phyloP scores from a whole-genome alignment of 1,140 invertebrate genomes.

The Eufriesea mexicana region DNA sequence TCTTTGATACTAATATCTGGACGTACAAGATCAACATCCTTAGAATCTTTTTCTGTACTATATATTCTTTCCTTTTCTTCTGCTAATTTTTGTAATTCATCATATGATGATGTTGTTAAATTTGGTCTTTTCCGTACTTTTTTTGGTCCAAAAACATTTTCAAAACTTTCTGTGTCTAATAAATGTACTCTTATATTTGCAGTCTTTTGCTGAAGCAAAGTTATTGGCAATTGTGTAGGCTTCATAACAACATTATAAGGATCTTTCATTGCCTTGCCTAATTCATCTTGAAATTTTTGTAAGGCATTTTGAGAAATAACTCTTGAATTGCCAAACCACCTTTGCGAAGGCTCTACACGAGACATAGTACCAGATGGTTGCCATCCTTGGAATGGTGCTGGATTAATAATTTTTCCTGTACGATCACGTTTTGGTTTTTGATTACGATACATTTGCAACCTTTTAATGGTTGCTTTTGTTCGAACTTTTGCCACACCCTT shows the following conservation, averaged over 20 bases:
- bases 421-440: constrained; percentile 96
- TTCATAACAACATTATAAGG: constrained; percentile 99
- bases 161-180: constrained; percentile 97
- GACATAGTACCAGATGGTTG: constrained; percentile 95
- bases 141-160: constrained; percentile 97
- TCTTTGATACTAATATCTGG: constrained; percentile 92
- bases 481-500: constrained; percentile 93
- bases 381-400: constrained; percentile 97
- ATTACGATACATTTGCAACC: constrained; percentile 98
- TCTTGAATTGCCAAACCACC: constrained; percentile 98
- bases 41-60: constrained; percentile 86
- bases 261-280: constrained; percentile 96
- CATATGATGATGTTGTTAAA: constrained; percentile 88
- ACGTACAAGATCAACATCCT: constrained; percentile 91
- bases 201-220: constrained; percentile 95
- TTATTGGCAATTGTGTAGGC: constrained; percentile 96
- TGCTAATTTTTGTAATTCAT: constrained; percentile 87
- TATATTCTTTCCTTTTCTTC: constrained; percentile 90
- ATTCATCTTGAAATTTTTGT: constrained; percentile 98
- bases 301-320: constrained; percentile 96
- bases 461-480: constrained; percentile 96
- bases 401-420: constrained; percentile 94
- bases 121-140: constrained; percentile 95
- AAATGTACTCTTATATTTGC: constrained; percentile 96
- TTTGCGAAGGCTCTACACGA: constrained; percentile 97